These are phyloP conservation scores for Schizopygopsis pylzovi DNA, from an alignment of 2,797 vertebrate species.

Conservation along the genomic window DNA sequence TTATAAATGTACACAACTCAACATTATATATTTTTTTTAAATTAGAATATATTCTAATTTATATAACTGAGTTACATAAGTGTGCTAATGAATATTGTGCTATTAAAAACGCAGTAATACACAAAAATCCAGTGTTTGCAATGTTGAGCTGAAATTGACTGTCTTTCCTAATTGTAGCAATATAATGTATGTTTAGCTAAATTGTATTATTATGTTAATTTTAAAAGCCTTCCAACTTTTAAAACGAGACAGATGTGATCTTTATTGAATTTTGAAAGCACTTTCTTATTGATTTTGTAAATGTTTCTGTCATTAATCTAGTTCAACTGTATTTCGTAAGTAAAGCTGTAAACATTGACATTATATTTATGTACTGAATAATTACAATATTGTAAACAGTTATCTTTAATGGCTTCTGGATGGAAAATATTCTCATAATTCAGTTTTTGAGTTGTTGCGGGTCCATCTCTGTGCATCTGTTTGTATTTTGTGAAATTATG, in stretches of 20 bases:
- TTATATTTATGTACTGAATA: neutral
- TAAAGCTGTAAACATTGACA: neutral
- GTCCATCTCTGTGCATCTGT: neutral
- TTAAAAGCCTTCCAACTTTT: neutral
- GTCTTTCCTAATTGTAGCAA: neutral
- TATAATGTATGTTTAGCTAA: neutral
- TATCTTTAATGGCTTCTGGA: neutral
- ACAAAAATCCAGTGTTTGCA: neutral
- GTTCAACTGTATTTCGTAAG: neutral
- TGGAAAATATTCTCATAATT: conserved; percentile 1
- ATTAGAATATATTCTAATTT: neutral
- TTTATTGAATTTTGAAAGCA: neutral
- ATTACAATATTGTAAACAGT: neutral
- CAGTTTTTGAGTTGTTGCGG: neutral
- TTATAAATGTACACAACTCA: no score
- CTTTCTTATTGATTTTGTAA: neutral
- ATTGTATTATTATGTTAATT: neutral
- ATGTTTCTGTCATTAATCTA: neutral
- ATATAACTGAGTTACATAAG: neutral
- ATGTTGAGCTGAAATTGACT: neutral
- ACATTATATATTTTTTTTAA: no score
- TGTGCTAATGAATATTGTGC: no score
- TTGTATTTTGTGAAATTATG: conserved; percentile 10
- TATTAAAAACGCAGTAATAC: neutral
- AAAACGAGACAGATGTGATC: neutral